Evolutionary conservation across 2,113 vertebrate genomes (phyloP).

Genomic region (Pseudois nayaur): DNA sequence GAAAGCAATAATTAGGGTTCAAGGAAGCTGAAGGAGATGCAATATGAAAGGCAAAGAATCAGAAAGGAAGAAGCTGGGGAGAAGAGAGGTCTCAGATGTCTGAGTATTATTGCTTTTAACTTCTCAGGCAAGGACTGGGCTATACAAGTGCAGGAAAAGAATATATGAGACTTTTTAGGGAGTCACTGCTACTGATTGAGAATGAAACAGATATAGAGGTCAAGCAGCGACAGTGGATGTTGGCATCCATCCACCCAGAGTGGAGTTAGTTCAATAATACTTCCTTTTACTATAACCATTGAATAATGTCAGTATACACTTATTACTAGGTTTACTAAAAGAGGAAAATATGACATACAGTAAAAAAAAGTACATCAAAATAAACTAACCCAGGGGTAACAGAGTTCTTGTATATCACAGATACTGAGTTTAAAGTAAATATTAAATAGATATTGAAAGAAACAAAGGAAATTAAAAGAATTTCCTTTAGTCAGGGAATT

Average conservation of each 20-base stretch:
- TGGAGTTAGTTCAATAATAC: background rate
- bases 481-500: background rate
- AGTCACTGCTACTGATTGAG: background rate
- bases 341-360: background rate
- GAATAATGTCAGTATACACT: background rate
- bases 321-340: background rate
- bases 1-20: background rate
- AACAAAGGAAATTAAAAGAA: background rate
- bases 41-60: background rate
- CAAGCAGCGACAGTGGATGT: background rate
- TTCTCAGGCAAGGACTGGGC: background rate
- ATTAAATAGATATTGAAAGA: background rate
- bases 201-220: background rate
- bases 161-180: background rate
- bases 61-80: background rate
- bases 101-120: background rate
- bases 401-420: background rate
- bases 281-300: background rate
- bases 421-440: background rate
- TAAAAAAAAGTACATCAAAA: background rate
- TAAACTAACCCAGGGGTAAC: background rate
- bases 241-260: background rate
- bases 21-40: background rate
- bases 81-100: background rate
- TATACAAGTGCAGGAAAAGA: background rate